Evolutionary conservation across 1,140 invertebrate species (phyloP).

Genomic region (Papilio polyxenes): DNA sequence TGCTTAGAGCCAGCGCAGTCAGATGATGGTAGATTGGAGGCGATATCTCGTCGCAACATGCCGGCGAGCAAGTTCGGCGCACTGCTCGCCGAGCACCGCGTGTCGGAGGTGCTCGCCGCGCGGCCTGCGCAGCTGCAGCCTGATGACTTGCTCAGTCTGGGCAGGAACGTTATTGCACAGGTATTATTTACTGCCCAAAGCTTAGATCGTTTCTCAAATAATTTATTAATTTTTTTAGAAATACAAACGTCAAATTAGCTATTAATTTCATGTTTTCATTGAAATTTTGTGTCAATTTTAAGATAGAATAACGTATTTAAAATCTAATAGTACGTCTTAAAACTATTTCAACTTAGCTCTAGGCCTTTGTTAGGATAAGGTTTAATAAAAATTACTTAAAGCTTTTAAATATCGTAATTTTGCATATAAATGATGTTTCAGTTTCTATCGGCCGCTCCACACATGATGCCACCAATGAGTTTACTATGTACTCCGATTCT

Average conservation of each 20-base stretch:
- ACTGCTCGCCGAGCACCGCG: conserved; percentile 58
- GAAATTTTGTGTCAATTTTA: background rate
- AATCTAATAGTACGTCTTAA: too few relatives aligned
- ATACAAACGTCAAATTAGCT: too few relatives aligned
- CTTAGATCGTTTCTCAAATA: too few relatives aligned
- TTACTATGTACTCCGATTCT: conserved; percentile 72
- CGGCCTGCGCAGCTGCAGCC: conserved; percentile 21
- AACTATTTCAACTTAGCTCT: too few relatives aligned
- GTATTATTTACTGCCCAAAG: conserved; percentile 40
- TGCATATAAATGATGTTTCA: conserved; percentile 54
- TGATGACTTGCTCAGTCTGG: conserved; percentile 43
- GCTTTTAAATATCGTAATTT: background rate
- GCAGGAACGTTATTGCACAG: conserved; percentile 53
- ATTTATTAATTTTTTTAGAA: too few relatives aligned
- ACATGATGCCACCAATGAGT: conserved; percentile 75
- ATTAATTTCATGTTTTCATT: too few relatives aligned
- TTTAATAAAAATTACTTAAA: too few relatives aligned
- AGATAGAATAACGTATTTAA: too few relatives aligned
- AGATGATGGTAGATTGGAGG: conserved; percentile 52
- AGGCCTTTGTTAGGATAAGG: too few relatives aligned
- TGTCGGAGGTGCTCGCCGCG: conserved; percentile 51
- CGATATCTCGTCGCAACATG: conserved; percentile 57
- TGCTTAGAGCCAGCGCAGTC: conserved; percentile 60
- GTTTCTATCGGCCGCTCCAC: conserved; percentile 71
- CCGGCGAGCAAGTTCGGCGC: conserved; percentile 61